These are phyloP conservation scores for Chrysomallon squamiferum DNA, from an alignment of 1,140 invertebrate species.

Conservation along the genomic window DNA sequence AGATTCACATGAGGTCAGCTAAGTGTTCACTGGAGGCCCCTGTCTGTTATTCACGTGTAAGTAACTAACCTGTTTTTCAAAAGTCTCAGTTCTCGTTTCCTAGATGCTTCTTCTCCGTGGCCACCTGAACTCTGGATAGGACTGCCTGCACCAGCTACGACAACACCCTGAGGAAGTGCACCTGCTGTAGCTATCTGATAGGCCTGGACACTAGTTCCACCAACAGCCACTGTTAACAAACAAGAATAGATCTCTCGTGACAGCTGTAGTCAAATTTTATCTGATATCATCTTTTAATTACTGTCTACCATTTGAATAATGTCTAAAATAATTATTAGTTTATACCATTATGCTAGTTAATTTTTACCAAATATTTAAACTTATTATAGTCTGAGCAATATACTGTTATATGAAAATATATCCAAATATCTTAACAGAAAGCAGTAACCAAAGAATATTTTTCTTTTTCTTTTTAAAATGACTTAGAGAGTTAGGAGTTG, in stretches of 20 bases:
- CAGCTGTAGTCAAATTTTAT: neutral
- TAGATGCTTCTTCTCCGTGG: slow-evolving; percentile 61
- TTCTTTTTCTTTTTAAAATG: too few relatives aligned
- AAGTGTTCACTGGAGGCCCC: too few relatives aligned
- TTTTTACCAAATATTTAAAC: too few relatives aligned
- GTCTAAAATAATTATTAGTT: too few relatives aligned
- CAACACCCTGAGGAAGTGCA: slow-evolving; percentile 63
- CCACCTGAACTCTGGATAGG: slow-evolving; percentile 40
- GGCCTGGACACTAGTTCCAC: slow-evolving; percentile 55
- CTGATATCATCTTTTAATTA: neutral
- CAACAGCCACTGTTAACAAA: slow-evolving; percentile 35
- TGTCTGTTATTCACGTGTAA: too few relatives aligned
- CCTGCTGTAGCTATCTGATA: slow-evolving; percentile 65
- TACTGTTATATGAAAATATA: too few relatives aligned
- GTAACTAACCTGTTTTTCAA: slow-evolving; percentile 85
- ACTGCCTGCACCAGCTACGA: slow-evolving; percentile 61
- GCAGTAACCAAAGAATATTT: too few relatives aligned
- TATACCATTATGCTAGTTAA: too few relatives aligned
- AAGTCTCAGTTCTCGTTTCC: slow-evolving; percentile 92
- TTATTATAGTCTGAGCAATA: too few relatives aligned
- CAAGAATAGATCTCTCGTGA: neutral
- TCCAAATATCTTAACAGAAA: too few relatives aligned
- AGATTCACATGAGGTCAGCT: too few relatives aligned
- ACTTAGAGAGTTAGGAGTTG: too few relatives aligned
- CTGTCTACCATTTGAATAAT: neutral